These are phyloP conservation scores for Simalia tracyae DNA, from an alignment of 2,797 vertebrate genomes.

Conservation along the genomic window DNA sequence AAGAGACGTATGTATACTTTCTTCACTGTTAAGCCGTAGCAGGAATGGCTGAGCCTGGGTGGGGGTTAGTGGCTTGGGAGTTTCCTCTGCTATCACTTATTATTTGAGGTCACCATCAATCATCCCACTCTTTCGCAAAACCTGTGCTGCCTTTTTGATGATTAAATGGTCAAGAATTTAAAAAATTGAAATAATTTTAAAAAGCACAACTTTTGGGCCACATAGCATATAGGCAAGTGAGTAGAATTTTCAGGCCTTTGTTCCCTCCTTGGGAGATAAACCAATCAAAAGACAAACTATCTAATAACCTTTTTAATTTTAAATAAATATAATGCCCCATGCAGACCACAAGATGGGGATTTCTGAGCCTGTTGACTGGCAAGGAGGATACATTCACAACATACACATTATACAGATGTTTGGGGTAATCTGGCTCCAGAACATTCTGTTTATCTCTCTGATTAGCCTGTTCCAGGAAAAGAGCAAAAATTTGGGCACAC, in stretches of 20 bases:
- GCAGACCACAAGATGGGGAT: not conserved
- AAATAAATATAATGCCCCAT: not conserved
- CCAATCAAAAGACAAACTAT: not conserved
- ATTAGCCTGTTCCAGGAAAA: not conserved
- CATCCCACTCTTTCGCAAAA: not conserved
- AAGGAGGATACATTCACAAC: not conserved
- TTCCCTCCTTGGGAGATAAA: not conserved
- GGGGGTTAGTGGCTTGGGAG: not conserved
- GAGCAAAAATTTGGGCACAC: not conserved
- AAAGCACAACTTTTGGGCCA: not conserved
- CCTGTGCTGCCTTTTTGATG: not conserved
- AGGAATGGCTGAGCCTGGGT: not conserved
- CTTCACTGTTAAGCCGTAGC: not conserved
- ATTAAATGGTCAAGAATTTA: not conserved
- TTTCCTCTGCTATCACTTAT: not conserved
- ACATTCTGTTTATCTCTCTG: not conserved
- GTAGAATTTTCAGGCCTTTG: not conserved
- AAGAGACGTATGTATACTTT: constrained; percentile 75
- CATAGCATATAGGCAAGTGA: not conserved
- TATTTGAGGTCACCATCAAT: not conserved
- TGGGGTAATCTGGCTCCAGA: not conserved
- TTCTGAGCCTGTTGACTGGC: not conserved
- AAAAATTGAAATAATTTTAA: not conserved
- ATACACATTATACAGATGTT: not conserved
- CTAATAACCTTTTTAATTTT: not conserved